Evolutionary conservation across 2,113 vertebrate genomes (phyloP).

Genomic region (Marmota flaviventris): DNA sequence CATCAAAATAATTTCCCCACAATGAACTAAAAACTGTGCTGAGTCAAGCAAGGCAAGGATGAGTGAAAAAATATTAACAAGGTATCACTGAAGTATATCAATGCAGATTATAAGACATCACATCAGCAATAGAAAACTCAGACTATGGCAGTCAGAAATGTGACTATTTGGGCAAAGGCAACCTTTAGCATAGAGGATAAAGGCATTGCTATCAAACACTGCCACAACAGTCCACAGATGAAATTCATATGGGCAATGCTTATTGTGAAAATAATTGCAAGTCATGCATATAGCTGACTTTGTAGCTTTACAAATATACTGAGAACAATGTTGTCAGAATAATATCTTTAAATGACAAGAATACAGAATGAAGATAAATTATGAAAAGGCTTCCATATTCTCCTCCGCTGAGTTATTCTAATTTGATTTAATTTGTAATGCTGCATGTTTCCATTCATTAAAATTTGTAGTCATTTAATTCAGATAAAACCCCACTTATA

Average conservation of each 20-base stretch:
- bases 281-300: not conserved
- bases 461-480: not conserved
- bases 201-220: not conserved
- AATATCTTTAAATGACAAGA: slow-evolving; percentile 15
- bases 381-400: slow-evolving; percentile 7
- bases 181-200: not conserved
- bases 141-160: not conserved
- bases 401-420: slow-evolving; percentile 6
- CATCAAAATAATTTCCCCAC: not conserved
- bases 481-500: not conserved
- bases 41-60: slow-evolving; percentile 25
- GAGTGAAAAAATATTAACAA: not conserved
- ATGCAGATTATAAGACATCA: not conserved
- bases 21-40: not conserved
- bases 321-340: not conserved
- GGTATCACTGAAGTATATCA: not conserved
- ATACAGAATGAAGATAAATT: not conserved
- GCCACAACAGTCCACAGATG: not conserved
- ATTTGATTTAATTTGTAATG: slow-evolving; percentile 60
- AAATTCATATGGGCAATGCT: not conserved
- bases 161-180: not conserved
- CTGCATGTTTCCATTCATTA: slow-evolving; percentile 63
- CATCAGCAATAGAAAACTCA: not conserved
- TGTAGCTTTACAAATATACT: slow-evolving; percentile 10
- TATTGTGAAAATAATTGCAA: slow-evolving; percentile 37